Evolutionary conservation across 2,797 vertebrate species (phyloP).

Genomic region (Potorous gilbertii): DNA sequence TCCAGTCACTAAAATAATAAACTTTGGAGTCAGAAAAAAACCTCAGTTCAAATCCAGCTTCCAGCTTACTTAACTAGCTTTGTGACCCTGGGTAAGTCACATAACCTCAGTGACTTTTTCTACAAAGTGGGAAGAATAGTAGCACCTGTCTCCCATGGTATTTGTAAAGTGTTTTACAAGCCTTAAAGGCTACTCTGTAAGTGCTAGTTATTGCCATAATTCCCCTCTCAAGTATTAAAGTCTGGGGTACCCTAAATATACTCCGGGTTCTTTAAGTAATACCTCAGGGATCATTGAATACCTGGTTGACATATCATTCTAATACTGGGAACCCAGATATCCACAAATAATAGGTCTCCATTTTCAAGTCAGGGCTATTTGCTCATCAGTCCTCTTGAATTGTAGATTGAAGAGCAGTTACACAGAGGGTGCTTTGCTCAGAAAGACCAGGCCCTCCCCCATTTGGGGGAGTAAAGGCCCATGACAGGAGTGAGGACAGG

Average conservation of each 20-base stretch:
- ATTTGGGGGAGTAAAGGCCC: background rate
- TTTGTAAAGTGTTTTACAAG: background rate
- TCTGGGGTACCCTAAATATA: background rate
- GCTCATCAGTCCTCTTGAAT: background rate
- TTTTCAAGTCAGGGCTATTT: background rate
- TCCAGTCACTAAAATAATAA: background rate
- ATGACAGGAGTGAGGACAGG: background rate
- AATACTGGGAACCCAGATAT: background rate
- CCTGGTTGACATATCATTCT: background rate
- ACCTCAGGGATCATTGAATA: background rate
- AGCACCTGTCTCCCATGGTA: background rate
- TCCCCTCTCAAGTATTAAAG: background rate
- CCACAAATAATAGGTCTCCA: background rate
- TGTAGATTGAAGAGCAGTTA: background rate
- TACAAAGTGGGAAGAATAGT: background rate
- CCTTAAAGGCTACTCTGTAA: background rate
- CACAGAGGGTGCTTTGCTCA: background rate
- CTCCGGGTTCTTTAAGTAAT: background rate
- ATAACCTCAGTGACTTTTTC: background rate
- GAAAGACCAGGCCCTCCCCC: background rate
- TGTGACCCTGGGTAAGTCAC: background rate
- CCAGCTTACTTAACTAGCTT: background rate
- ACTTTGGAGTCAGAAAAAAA: background rate
- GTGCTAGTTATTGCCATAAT: background rate
- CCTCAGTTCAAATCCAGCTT: background rate